Conservation (phyloP, 2,797 vertebrate genomes). For the Aplochiton taeniatus region DNA sequence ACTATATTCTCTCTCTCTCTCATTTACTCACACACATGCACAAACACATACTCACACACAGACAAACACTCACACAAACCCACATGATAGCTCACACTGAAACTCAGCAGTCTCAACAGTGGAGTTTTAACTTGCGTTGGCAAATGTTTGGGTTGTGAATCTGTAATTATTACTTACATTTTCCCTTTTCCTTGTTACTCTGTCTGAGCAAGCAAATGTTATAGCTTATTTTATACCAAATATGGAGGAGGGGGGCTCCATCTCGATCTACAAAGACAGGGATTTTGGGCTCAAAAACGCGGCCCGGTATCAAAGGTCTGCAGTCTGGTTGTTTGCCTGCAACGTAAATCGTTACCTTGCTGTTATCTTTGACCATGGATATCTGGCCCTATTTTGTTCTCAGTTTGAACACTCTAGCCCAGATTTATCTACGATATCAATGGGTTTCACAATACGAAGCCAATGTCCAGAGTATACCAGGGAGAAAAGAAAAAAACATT, state of each 20-base stretch:
- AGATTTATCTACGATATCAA: background rate
- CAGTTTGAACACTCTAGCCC: background rate
- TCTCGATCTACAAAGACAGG: conserved; percentile 4
- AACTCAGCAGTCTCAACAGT: no score
- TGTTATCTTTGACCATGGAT: conserved; percentile 35
- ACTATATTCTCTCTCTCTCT: no score
- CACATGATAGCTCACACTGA: no score
- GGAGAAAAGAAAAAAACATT: background rate
- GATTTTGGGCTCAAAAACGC: conserved; percentile 6
- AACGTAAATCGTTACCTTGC: conserved; percentile 15
- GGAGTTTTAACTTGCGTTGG: no score
- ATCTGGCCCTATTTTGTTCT: conserved; percentile 15
- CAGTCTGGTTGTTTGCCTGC: conserved; percentile 32
- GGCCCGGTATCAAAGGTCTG: conserved; percentile 34
- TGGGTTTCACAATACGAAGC: background rate
- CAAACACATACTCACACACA: background rate
- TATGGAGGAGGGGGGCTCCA: background rate
- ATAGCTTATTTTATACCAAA: no score
- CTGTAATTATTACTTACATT: no score
- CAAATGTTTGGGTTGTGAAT: no score
- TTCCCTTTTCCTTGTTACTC: no score
- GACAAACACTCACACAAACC: background rate
- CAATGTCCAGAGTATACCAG: no score
- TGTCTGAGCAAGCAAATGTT: no score
- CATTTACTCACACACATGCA: background rate